These are phyloP conservation scores for Myocastor coypus DNA, from an alignment of 2,113 vertebrate genomes.

Conservation along the genomic window DNA sequence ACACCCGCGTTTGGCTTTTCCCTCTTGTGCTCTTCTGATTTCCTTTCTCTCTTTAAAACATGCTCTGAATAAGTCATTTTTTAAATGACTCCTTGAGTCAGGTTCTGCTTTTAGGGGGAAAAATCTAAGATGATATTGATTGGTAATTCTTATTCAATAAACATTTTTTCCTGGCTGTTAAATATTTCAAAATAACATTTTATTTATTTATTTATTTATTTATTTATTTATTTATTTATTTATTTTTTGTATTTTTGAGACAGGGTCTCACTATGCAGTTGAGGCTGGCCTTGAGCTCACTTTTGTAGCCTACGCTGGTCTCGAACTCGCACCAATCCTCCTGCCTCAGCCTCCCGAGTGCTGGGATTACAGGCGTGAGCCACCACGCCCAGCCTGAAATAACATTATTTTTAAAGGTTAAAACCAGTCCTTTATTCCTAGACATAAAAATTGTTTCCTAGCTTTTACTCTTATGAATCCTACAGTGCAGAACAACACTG, in stretches of 20 bases:
- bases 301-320: too few species aligned
- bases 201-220: too few species aligned
- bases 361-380: too few species aligned
- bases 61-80: neutral
- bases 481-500: neutral
- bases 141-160: neutral
- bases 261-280: too few species aligned
- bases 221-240: too few species aligned
- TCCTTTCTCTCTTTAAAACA: neutral
- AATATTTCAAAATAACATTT: neutral
- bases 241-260: too few species aligned
- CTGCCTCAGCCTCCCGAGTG: too few species aligned
- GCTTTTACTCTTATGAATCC: slow-evolving; percentile 16
- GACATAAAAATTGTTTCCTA: neutral
- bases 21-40: neutral
- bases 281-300: too few species aligned
- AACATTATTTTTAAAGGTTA: neutral
- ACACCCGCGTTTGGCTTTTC: neutral
- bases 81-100: neutral
- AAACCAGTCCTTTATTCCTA: neutral
- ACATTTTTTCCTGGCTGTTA: neutral
- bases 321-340: too few species aligned
- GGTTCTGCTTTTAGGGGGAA: neutral
- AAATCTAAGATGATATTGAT: neutral
- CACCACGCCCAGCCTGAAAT: too few species aligned